Conservation (phyloP, 2,113 vertebrate species). For the Nothobranchius kuhntae region DNA sequence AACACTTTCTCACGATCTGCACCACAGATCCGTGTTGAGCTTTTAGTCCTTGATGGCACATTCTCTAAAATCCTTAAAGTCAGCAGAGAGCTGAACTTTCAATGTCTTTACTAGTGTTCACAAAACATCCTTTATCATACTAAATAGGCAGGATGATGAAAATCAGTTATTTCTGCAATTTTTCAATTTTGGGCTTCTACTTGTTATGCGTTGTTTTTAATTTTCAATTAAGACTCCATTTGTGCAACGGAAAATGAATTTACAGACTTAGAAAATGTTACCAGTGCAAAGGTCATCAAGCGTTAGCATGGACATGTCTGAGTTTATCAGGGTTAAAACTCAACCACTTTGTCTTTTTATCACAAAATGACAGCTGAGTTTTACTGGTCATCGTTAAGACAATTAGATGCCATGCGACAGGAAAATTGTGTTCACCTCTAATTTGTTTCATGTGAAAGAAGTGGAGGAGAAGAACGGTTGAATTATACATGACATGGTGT, state of each 20-base stretch:
- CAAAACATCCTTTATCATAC: background rate
- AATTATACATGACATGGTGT: constrained; percentile 58
- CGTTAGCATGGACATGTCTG: background rate
- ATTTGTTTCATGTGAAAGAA: constrained; percentile 36
- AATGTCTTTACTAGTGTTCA: background rate
- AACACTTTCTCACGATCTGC: constrained; percentile 67
- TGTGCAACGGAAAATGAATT: constrained; percentile 49
- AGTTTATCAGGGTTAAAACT: constrained; percentile 20
- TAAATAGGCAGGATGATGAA: background rate
- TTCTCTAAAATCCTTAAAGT: constrained; percentile 1
- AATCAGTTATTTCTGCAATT: background rate
- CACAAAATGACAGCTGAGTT: constrained; percentile 37
- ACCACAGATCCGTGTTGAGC: constrained; percentile 6
- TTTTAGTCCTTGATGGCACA: background rate
- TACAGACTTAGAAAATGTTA: constrained; percentile 51
- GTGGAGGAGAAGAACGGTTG: constrained; percentile 39
- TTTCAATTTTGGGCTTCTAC: background rate
- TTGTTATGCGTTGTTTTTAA: constrained; percentile 36
- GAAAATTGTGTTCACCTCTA: constrained; percentile 10
- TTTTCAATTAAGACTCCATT: constrained; percentile 24
- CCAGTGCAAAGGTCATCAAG: constrained; percentile 40
- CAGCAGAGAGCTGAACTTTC: constrained; percentile 10
- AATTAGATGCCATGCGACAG: constrained; percentile 24
- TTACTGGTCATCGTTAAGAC: constrained; percentile 41
- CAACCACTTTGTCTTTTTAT: constrained; percentile 30